Base-by-base conservation (phyloP, 2,888 invertebrate genomes). In the Apamea crenata region DNA sequence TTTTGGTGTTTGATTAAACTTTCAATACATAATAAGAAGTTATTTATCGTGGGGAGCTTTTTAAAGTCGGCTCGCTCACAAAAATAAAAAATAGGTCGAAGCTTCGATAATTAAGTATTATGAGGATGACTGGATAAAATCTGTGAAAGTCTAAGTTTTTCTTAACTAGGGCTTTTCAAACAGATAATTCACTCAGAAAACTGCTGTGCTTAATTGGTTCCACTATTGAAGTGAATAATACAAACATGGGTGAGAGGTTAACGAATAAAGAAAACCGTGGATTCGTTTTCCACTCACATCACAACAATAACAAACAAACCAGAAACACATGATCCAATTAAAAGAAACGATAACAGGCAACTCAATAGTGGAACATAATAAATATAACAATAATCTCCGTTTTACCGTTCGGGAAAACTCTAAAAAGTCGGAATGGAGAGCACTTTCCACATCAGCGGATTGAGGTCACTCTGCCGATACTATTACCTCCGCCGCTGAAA, bases 381-480 rank as follows among this genome's bases (percentile, higher is more conserved):
- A 83, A 82, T 80, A 82, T 70, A 71, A 82, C 83, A 81, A 84
- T 87, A 85, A 87, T 87, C 81, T 87, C 75, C 68, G 70, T 77
- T 89, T 80, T 77, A 69, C 67, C 77, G 81, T 88, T 81, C 74
- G 82, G 73, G 71, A 59, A 82, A 88, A 88, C 71, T 82, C 84
- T 85, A 83, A 89, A 88, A 89, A 85, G 82, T 77, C 71, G 78
- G 65, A 82, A 82, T 79, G 82, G 87, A 88, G 88, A 86, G 82
- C 86, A 80, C 78, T 88, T 90, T 91, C 90, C 89, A 84, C 90
- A 78, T 87, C 87, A 87, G 72, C 71, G 90, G 88, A 91, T 91
- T 87, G 84, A 86, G 91, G 90, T 90, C 90, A 87, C 86, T 87
- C 81, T 85, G 77, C 67, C 86, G 75, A 88, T 86, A 84, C 80